Percentiles rank a stretch among this genome's conserved stretches.
phyloP scores from a whole-genome alignment of 2,888 invertebrate species.

The Eumerus sabulonum region DNA sequence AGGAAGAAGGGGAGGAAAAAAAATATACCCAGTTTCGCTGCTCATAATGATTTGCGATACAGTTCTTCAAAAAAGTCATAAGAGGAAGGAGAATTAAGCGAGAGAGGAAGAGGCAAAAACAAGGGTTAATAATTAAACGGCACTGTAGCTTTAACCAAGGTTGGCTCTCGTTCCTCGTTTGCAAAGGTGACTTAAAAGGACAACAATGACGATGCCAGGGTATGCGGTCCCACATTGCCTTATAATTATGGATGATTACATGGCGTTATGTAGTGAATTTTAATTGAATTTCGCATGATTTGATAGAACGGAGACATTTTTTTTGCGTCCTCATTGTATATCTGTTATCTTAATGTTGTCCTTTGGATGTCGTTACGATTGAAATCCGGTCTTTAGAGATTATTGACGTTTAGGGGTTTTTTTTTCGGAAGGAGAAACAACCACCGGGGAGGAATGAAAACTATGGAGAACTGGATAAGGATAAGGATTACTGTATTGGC shows the following conservation, averaged over 20 bases:
- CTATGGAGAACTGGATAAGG: too few species aligned
- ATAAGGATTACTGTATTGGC: too few species aligned
- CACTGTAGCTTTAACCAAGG: not conserved
- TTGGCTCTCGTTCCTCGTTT: constrained; percentile 1
- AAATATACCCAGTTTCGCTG: constrained; percentile 51
- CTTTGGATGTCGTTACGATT: constrained; percentile 9
- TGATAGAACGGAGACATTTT: constrained; percentile 9
- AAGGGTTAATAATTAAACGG: constrained; percentile 40
- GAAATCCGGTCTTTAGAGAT: too few species aligned
- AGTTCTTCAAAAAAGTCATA: too few species aligned
- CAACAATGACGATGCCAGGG: constrained; percentile 13
- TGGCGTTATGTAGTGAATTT: constrained; percentile 50
- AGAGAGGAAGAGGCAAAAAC: too few species aligned
- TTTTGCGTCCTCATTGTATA: constrained; percentile 3
- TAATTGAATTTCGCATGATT: constrained; percentile 56
- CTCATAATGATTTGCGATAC: constrained; percentile 48
- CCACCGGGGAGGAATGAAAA: too few species aligned
- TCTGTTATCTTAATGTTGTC: constrained; percentile 6
- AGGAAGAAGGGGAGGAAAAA: not conserved
- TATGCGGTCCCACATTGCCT: constrained; percentile 29
- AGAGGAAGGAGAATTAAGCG: too few species aligned
- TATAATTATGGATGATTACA: constrained; percentile 55
- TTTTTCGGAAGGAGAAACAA: too few species aligned
- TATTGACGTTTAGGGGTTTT: too few species aligned
- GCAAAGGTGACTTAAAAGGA: constrained; percentile 46